phyloP scores from a whole-genome alignment of 2,797 vertebrate species.

The Lacerta agilis region DNA sequence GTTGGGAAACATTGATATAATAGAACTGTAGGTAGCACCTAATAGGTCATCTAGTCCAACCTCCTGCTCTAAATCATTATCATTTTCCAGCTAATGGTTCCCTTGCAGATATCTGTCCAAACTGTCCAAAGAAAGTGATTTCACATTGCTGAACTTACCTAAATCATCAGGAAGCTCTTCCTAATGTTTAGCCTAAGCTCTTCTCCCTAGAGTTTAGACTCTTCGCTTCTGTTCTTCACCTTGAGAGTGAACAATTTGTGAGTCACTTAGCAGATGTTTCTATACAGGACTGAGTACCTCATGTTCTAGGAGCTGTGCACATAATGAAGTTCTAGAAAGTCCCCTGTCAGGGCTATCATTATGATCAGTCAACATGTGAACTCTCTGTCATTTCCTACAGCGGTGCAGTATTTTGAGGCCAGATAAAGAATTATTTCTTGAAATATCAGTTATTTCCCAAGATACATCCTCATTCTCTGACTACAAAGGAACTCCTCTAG shows the following conservation, averaged over 20 bases:
- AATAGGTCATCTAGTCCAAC: neutral
- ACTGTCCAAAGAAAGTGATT: neutral
- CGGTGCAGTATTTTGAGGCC: slow-evolving; percentile 42
- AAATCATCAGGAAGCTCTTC: neutral
- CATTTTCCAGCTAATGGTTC: neutral
- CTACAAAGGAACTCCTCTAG: slow-evolving; percentile 68
- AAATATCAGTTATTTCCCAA: slow-evolving; percentile 61
- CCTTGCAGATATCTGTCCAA: neutral
- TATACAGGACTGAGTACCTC: neutral
- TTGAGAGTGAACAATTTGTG: neutral
- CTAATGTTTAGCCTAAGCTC: neutral
- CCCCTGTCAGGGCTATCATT: neutral
- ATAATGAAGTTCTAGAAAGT: slow-evolving; percentile 24
- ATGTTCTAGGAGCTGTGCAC: neutral
- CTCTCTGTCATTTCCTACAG: slow-evolving; percentile 54
- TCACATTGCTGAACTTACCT: neutral
- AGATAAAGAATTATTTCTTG: slow-evolving; percentile 60
- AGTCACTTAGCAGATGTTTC: neutral
- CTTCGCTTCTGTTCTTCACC: neutral
- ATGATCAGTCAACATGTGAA: slow-evolving; percentile 36
- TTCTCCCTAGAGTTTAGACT: neutral
- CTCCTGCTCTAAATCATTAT: neutral
- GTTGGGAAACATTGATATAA: neutral
- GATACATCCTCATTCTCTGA: slow-evolving; percentile 54
- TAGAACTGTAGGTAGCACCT: neutral